phyloP scores from a whole-genome alignment of 2,797 vertebrate genomes.

The Thunnus albacares region DNA sequence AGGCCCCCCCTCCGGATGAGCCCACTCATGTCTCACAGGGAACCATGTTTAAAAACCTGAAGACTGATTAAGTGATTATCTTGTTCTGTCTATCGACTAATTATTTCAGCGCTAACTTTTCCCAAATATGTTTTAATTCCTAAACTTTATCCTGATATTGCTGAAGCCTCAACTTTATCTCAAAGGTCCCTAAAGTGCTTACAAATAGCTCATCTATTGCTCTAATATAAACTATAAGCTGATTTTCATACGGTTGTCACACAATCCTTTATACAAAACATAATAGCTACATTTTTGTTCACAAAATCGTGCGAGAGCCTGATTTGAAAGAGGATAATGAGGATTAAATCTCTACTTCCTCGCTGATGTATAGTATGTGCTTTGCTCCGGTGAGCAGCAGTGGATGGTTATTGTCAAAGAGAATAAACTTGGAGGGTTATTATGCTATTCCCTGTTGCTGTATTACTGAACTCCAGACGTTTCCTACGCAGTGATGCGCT shows the following conservation, averaged over 20 bases:
- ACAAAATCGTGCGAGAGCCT: not conserved
- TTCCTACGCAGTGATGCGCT: constrained; percentile 30
- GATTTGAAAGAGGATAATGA: not conserved
- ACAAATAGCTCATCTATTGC: not conserved
- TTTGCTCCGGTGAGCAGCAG: constrained; percentile 8
- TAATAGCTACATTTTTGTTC: too few species aligned
- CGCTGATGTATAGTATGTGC: not conserved
- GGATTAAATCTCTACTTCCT: not conserved
- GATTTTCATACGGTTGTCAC: too few species aligned
- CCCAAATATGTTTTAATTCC: too few species aligned
- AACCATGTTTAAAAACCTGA: too few species aligned
- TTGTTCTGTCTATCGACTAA: too few species aligned
- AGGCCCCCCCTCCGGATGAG: too few species aligned
- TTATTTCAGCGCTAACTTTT: too few species aligned
- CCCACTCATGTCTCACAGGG: too few species aligned
- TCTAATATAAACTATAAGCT: not conserved
- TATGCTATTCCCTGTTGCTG: constrained; percentile 43
- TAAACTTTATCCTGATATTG: not conserved
- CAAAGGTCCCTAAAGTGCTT: not conserved
- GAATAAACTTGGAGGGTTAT: constrained; percentile 40
- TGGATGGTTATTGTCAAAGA: constrained; percentile 15
- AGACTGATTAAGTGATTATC: too few species aligned
- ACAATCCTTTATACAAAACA: not conserved
- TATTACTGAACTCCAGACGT: constrained; percentile 21
- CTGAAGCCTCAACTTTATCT: not conserved